phyloP scores from a whole-genome alignment of 1,140 invertebrate species.

The Berghia stephanieae region DNA sequence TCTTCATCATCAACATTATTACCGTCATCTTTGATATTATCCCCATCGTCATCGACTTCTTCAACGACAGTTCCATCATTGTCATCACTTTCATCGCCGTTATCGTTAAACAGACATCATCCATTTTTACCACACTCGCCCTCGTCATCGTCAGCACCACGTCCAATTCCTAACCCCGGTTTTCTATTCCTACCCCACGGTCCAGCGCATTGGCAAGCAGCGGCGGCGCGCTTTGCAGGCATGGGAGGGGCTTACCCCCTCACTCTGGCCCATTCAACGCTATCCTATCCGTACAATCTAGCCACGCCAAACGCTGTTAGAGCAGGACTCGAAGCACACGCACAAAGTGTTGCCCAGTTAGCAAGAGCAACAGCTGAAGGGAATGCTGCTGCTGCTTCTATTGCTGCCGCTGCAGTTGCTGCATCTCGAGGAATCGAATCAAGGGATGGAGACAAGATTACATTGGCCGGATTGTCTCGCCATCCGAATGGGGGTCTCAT shows the following conservation, averaged over 20 bases:
- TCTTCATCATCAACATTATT: slow-evolving; percentile 20
- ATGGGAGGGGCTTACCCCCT: slow-evolving; percentile 41
- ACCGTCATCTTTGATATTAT: slow-evolving; percentile 19
- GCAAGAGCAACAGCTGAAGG: slow-evolving; percentile 32
- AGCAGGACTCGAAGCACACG: slow-evolving; percentile 36
- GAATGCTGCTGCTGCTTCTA: too few relatives aligned
- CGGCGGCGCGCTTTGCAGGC: slow-evolving; percentile 36
- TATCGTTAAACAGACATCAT: too few relatives aligned
- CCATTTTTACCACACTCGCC: neutral
- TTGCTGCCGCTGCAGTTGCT: slow-evolving; percentile 26
- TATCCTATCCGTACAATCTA: slow-evolving; percentile 55
- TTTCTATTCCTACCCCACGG: slow-evolving; percentile 41
- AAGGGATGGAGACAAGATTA: slow-evolving; percentile 17
- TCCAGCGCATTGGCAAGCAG: slow-evolving; percentile 36
- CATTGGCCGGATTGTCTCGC: neutral
- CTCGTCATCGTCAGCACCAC: slow-evolving; percentile 9
- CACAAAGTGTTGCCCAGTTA: slow-evolving; percentile 22
- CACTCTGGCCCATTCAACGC: slow-evolving; percentile 49
- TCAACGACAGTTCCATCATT: neutral
- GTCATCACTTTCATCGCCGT: neutral
- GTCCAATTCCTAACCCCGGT: slow-evolving; percentile 35
- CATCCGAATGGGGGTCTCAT: slow-evolving; percentile 37
- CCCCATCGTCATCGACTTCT: slow-evolving; percentile 27
- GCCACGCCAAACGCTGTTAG: slow-evolving; percentile 42
- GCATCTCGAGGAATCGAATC: slow-evolving; percentile 3